Percentiles rank a stretch among this genome's conserved stretches.
Conservation (phyloP, 2,113 vertebrate species). For the Myodes glareolus region DNA sequence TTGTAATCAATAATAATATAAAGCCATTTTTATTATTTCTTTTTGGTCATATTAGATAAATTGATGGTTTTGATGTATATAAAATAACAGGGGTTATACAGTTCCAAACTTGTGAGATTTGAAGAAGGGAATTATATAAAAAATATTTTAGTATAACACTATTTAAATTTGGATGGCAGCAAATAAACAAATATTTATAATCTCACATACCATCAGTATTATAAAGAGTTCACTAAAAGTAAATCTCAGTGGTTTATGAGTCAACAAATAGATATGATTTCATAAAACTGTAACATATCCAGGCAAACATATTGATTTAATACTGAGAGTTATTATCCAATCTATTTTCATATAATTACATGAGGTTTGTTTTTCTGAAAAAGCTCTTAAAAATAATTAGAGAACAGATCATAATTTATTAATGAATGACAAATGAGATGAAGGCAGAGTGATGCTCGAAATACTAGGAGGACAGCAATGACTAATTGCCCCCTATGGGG, state of each 20-base stretch:
- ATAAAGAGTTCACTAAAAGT: slow-evolving; percentile 73
- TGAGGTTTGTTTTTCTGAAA: slow-evolving; percentile 59
- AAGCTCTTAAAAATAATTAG: slow-evolving; percentile 64
- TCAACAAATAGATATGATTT: slow-evolving; percentile 71
- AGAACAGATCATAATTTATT: slow-evolving; percentile 69
- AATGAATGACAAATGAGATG: slow-evolving; percentile 64
- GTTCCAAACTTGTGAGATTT: not conserved
- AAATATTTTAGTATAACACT: slow-evolving; percentile 59
- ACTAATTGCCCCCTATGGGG: slow-evolving; percentile 64
- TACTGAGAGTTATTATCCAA: slow-evolving; percentile 51
- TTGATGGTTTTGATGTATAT: not conserved
- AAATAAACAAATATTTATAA: slow-evolving; percentile 69
- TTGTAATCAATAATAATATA: not conserved
- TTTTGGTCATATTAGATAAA: not conserved
- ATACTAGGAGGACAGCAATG: slow-evolving; percentile 6
- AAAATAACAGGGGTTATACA: not conserved
- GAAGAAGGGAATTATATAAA: not conserved
- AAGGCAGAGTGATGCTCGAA: slow-evolving; percentile 18
- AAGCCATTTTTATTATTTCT: not conserved
- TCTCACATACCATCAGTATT: slow-evolving; percentile 69
- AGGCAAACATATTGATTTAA: slow-evolving; percentile 72
- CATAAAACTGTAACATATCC: slow-evolving; percentile 78
- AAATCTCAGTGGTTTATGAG: slow-evolving; percentile 62
- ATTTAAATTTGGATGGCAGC: slow-evolving; percentile 57
- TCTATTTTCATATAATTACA: slow-evolving; percentile 76